Evolutionary conservation across 2,888 invertebrate species (phyloP), one percentile per base, ranked within the genome.

Genomic region (Drosophila seclusa): DNA sequence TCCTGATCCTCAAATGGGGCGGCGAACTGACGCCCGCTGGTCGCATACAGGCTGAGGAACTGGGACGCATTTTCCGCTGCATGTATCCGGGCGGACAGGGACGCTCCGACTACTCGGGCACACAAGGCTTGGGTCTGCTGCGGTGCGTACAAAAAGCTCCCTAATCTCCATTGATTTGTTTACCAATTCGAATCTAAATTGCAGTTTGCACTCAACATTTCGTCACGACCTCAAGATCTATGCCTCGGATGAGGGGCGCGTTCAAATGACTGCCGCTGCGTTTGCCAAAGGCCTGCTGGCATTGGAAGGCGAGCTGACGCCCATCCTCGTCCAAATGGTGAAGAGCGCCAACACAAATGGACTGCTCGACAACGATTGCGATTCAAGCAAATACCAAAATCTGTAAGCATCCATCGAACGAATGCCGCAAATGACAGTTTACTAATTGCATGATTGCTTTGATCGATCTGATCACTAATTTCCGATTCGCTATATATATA

Each of bases 221-320:
- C 96, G 99, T 0, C 99, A 99, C 93, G 99, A 99, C 93, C 94
- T 99, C 71, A 99, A 99, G 94, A 99, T 99, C 86, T 99, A 99
- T 93, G 99, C 99, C 1, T 99, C 99, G 0, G 99, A 99, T 93
- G 99, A 99, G 93, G 99, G 99, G 4, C 95, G 99, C 66, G 99
- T 99, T 3, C 99, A 99, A 94, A 99, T 99, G 99, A 99, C 99
- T 0, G 99, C 99, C 0, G 99, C 99, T 0, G 99, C 99, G 2
- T 99, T 99, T 93, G 99, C 99, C 4, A 99, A 99, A 94, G 99
- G 99, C 0, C 94, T 99, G 36, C 94, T 99, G 11, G 99, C 99
- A 0, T 92, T 99, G 59, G 99, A 99, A 93, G 99, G 99, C 0
- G 99, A 99, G 93, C 94, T 99, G 45, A 99, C 99, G 0, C 99